phyloP scores from a whole-genome alignment of 2,888 invertebrate species.

The Apotomis capreana region DNA sequence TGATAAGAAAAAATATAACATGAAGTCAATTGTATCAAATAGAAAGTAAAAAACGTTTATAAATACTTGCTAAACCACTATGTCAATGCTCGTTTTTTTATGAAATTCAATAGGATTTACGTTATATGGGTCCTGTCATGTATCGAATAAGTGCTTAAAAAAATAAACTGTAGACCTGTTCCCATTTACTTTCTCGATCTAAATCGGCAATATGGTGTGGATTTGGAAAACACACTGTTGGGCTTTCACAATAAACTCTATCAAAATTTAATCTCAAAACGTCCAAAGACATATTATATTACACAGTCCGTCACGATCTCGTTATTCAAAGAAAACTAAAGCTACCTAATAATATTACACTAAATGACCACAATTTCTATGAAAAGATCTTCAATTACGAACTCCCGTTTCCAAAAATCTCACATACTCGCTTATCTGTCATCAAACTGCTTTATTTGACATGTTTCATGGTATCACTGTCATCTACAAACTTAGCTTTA shows the following conservation, averaged over 20 bases:
- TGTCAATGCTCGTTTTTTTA: too few relatives aligned
- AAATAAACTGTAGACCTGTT: too few relatives aligned
- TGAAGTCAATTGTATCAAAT: too few relatives aligned
- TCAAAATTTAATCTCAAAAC: conserved; percentile 31
- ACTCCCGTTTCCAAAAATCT: conserved; percentile 76
- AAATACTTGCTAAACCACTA: too few relatives aligned
- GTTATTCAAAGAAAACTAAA: conserved; percentile 61
- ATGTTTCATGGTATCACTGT: conserved; percentile 70
- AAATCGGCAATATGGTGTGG: too few relatives aligned
- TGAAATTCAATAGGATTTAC: too few relatives aligned
- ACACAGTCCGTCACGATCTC: conserved; percentile 59
- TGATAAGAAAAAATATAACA: too few relatives aligned
- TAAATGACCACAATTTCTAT: conserved; percentile 76
- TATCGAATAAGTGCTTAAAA: too few relatives aligned
- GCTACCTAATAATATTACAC: conserved; percentile 66
- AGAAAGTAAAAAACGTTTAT: too few relatives aligned
- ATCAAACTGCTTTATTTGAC: conserved; percentile 71
- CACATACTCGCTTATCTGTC: conserved; percentile 68
- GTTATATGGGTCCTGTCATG: too few relatives aligned
- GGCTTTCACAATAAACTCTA: conserved; percentile 23
- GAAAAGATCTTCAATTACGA: conserved; percentile 80
- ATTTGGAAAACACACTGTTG: too few relatives aligned
- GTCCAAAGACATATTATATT: conserved; percentile 25
- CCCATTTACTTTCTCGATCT: too few relatives aligned
- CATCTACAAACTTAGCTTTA: conserved; percentile 55